These are phyloP conservation scores for Adelphocoris suturalis DNA, from an alignment of 2,888 invertebrate genomes.

Conservation along the genomic window DNA sequence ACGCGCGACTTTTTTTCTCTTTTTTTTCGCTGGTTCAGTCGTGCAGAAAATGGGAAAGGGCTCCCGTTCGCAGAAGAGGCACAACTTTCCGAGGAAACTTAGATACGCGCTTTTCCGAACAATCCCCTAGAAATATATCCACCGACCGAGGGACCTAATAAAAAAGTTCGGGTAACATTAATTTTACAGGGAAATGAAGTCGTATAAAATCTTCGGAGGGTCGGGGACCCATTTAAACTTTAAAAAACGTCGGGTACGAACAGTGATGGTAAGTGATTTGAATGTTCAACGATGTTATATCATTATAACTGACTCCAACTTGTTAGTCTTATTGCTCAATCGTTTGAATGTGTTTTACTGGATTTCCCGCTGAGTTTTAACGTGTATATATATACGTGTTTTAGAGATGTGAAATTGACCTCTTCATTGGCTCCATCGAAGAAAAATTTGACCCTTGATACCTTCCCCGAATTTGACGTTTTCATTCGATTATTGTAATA, in stretches of 20 bases:
- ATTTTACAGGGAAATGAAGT: neutral
- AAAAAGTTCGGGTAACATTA: constrained; percentile 25
- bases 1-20: neutral
- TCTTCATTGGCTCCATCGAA: too few species aligned
- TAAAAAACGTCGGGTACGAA: neutral
- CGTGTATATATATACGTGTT: too few species aligned
- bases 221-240: neutral
- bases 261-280: neutral
- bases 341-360: too few species aligned
- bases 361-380: too few species aligned
- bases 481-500: too few species aligned
- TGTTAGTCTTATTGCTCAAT: too few species aligned
- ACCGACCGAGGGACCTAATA: neutral
- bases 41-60: constrained; percentile 14
- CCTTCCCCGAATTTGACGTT: too few species aligned
- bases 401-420: too few species aligned
- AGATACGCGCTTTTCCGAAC: constrained; percentile 10
- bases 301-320: too few species aligned
- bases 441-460: too few species aligned
- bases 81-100: constrained; percentile 11
- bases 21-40: neutral
- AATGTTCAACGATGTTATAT: neutral
- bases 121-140: constrained; percentile 18
- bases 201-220: neutral
- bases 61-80: neutral